Evolutionary conservation across 1,140 invertebrate genomes (phyloP), one percentile per base, ranked within the genome.

Genomic region (Eueides isabella): DNA sequence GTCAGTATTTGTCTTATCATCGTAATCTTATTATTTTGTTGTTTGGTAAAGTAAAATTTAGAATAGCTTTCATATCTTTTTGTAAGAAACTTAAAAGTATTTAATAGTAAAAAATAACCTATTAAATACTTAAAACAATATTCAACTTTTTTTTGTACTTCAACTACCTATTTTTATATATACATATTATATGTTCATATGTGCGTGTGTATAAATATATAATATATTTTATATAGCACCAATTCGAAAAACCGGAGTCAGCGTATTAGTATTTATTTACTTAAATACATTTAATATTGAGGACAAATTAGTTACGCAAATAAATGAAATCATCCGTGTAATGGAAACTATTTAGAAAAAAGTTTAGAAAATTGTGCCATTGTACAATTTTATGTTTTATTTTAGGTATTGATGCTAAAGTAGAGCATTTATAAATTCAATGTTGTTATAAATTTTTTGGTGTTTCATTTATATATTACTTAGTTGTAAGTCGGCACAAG

Each of bases 191-290:
- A n/a, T n/a, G n/a, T n/a, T n/a, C n/a, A n/a, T n/a, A n/a, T n/a
- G n/a, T n/a, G n/a, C n/a, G n/a, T n/a, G n/a, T n/a, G n/a, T n/a
- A n/a, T n/a, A n/a, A n/a, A n/a, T n/a, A n/a, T n/a, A n/a, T n/a
- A n/a, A n/a, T n/a, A n/a, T n/a, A n/a, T n/a, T n/a, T 55, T 26
- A 55, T 12, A 26, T 55, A 23, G 23, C 3, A 55, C 19, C 19
- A 12, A 26, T 23, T 11, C 2, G 19, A 55, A 19, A 7, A 23
- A 55, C 23, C 7, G 11, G 3, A 5, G 11, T 23, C 48, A 23
- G 79, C 82, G 79, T 72, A 72, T 80, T 61, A 16, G 2, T 80
- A 55, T 73, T 82, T 55, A 55, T 55, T 23, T 12, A 55, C 5
- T 55, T 26, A 11, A 55, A 55, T 55, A 55, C 23, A 7, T 2